phyloP scores from a whole-genome alignment of 2,797 vertebrate species.

The Chelonia mydas region DNA sequence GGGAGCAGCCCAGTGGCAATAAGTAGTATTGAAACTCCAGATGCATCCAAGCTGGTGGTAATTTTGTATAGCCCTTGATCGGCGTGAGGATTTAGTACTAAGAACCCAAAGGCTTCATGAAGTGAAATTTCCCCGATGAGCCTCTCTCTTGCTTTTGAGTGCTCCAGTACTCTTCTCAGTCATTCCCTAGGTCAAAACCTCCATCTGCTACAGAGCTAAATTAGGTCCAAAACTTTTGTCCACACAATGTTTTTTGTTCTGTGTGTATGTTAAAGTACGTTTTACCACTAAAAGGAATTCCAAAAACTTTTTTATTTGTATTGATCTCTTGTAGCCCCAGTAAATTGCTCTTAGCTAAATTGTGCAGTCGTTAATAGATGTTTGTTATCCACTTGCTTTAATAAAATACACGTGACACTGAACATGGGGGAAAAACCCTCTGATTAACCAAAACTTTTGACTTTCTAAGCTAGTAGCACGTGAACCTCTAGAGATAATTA shows the following conservation, averaged over 20 bases:
- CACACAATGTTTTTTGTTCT: accelerated
- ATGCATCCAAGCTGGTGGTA: background rate
- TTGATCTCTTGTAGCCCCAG: accelerated
- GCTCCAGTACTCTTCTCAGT: background rate
- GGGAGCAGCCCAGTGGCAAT: background rate
- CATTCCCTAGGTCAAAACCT: accelerated
- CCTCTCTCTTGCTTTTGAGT: background rate
- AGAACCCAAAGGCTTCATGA: accelerated
- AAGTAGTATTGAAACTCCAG: background rate
- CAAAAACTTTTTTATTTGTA: accelerated
- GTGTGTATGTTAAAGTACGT: accelerated
- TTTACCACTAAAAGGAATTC: accelerated
- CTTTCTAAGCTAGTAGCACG: slow-evolving; percentile 43
- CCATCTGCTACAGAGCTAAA: background rate
- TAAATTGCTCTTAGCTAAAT: slow-evolving; percentile 4
- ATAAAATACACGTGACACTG: slow-evolving; percentile 41
- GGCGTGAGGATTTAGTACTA: background rate
- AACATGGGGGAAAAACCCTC: background rate
- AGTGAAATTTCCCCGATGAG: accelerated
- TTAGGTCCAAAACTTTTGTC: too few relatives aligned
- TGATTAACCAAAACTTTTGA: slow-evolving; percentile 24
- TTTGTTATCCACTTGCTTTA: slow-evolving; percentile 66
- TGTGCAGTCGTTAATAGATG: background rate
- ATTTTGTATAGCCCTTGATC: accelerated
- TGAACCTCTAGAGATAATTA: background rate